These are phyloP conservation scores for Kryptolebias ocellatus DNA, from an alignment of 2,797 vertebrate genomes.

Conservation along the genomic window DNA sequence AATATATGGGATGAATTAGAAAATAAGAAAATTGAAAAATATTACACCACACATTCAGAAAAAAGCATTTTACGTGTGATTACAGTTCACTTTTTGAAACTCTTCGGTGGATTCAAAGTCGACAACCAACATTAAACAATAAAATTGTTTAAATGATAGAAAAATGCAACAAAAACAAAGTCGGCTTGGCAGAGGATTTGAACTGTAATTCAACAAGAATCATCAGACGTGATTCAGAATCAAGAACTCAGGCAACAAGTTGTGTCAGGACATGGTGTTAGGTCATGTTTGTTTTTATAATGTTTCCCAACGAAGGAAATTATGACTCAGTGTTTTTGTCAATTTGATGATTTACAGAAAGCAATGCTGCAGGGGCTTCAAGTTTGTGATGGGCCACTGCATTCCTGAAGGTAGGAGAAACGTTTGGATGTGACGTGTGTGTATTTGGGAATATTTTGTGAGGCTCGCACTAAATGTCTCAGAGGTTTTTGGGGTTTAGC, in stretches of 20 bases:
- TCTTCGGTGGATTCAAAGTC: too few relatives aligned
- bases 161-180: background rate
- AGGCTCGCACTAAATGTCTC: constrained; percentile 28
- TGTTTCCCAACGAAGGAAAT: constrained; percentile 27
- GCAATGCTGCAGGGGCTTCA: constrained; percentile 97
- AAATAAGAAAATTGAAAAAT: background rate
- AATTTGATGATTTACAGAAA: constrained; percentile 84
- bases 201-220: constrained; percentile 17
- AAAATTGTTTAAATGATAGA: too few relatives aligned
- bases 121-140: too few relatives aligned
- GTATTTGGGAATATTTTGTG: constrained; percentile 42
- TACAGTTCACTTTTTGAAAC: too few relatives aligned
- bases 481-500: constrained; percentile 9
- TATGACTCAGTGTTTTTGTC: background rate
- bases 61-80: background rate
- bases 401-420: constrained; percentile 94
- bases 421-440: constrained; percentile 43
- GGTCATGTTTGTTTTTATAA: constrained; percentile 10
- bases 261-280: constrained; percentile 11
- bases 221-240: constrained; percentile 19
- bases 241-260: constrained; percentile 12
- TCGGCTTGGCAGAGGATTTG: constrained; percentile 2
- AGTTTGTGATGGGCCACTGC: constrained; percentile 97
- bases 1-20: background rate
- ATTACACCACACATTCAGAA: background rate